Evolutionary conservation across 2,888 invertebrate species (phyloP), one percentile per base, ranked within the genome.

Genomic region (Tinea pellionella): DNA sequence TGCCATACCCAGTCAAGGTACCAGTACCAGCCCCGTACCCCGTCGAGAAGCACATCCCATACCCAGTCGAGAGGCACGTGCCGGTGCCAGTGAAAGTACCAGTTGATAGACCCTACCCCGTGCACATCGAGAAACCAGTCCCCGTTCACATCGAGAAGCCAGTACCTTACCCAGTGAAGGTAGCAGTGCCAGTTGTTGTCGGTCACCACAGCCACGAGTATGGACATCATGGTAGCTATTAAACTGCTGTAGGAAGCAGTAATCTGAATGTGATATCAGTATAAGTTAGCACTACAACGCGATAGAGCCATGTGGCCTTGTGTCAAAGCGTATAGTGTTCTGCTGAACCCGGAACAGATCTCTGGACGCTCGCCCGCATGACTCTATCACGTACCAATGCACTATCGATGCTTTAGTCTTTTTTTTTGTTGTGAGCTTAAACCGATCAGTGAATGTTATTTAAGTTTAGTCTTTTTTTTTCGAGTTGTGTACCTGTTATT

Each of bases 51-150:
- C 81, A 89, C 72, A 86, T 90, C 63, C 92, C 92, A 1, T 90
- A 90, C 72, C 91, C 91, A 11, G 90, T 91, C 0, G 92, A 92
- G 72, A 92, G 90, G 72, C 89, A 84, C 62, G 89, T 93, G 37
- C 92, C 90, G 19, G 89, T 89, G 68, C 92, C 92, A 62, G 91
- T 93, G 6, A 90, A 90, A 67, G 89, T 91, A 63, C 90, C 89
- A 62, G 89, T 91, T 60, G 85, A 80, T 80, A 90, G 84, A 80
- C 92, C 84, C 65, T 92, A 89, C 82, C 92, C 86, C 67, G 90
- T 90, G 63, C 89, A 89, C 63, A 90, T 92, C n/a, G 90, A 90
- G 73, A 91, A 90, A 65, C 90, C 89, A 69, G 88, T 92, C 16
- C 91, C 90, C 59, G 89, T 89, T 61, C 91, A 90, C 60, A 83